Base-by-base conservation (phyloP, 2,888 invertebrate species). In the Drosophila suboccidentalis region DNA sequence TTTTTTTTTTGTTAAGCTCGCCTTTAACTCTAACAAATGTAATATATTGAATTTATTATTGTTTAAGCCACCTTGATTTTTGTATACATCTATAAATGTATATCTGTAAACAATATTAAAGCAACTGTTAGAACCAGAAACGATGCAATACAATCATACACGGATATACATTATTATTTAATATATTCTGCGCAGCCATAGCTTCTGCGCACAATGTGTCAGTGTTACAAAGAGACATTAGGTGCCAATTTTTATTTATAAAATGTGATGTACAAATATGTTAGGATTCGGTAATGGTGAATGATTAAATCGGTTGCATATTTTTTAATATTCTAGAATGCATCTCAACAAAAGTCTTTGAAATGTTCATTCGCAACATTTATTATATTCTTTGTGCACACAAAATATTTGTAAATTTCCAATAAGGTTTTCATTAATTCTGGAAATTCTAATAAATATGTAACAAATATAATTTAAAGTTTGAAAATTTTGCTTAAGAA, bases 111-210 rank as follows among this genome's bases (percentile, higher is more conserved):
- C 55, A 68, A 61, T 53, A 66, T 47, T 41, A 59, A 49, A 43
- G 44, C 19, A 39, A 62, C 62, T 78, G 71, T 22, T 46, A 54
- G 53, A 66, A 57, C 49, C 63, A 75, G 71, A 47, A 64, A 61
- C 57, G 41, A 72, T 61, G 34, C n/a, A 49, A 39, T 43, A 54
- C 51, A 66, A 61, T 53, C 60, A 58, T 61, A 58, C 59, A 75
- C 61, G 44, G 59, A 54, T 44, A 44, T 61, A 71, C 46, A 71
- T 58, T 29, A 63, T 77, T 73, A 73, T 70, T 68, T 67, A 50
- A 64, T 65, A 63, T 64, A 50, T 55, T 59, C 59, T 68, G 78
- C 81, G 78, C 78, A 78, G 47, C 34, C 26, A 39, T 36, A 53
- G 53, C 43, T 59, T 57, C 71, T 78, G 78, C 78, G 78, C 78